A percentile compares a stretch with the other conserved stretches of the same genome.
These are phyloP conservation scores for Salvelinus alpinus DNA, from an alignment of 2,113 vertebrate species.

Conservation along the genomic window DNA sequence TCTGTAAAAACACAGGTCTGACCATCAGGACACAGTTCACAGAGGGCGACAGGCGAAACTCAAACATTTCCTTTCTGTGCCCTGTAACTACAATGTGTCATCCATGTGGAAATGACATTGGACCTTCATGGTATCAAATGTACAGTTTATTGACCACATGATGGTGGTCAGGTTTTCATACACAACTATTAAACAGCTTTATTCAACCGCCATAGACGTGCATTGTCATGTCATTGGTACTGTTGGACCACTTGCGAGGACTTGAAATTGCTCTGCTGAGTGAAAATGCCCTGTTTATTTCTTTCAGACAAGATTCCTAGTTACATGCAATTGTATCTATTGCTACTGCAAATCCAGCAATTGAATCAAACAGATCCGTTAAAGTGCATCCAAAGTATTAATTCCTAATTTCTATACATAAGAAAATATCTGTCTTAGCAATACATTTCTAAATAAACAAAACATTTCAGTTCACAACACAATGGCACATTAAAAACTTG, in stretches of 20 bases:
- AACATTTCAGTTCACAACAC: slow-evolving; percentile 4
- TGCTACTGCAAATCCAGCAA: background rate
- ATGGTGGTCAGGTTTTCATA: background rate
- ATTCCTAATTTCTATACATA: background rate
- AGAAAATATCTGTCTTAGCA: background rate
- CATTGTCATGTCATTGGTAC: slow-evolving; percentile 6
- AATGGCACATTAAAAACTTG: slow-evolving; percentile 35
- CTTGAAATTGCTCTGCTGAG: background rate
- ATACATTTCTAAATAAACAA: slow-evolving; percentile 37
- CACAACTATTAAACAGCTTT: slow-evolving; percentile 30
- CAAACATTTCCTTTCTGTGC: background rate
- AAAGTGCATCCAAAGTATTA: background rate
- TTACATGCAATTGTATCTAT: background rate
- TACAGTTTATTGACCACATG: background rate
- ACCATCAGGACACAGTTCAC: background rate
- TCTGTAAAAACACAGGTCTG: background rate
- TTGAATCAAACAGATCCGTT: background rate
- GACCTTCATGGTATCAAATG: background rate
- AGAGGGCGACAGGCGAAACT: background rate
- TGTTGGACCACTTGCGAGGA: background rate
- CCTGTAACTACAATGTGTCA: no score
- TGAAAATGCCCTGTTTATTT: background rate
- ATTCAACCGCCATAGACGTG: slow-evolving; percentile 25
- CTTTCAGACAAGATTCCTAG: background rate
- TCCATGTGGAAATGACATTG: no score